These are phyloP conservation scores for Thymallus thymallus DNA, from an alignment of 2,113 vertebrate species.

Conservation along the genomic window DNA sequence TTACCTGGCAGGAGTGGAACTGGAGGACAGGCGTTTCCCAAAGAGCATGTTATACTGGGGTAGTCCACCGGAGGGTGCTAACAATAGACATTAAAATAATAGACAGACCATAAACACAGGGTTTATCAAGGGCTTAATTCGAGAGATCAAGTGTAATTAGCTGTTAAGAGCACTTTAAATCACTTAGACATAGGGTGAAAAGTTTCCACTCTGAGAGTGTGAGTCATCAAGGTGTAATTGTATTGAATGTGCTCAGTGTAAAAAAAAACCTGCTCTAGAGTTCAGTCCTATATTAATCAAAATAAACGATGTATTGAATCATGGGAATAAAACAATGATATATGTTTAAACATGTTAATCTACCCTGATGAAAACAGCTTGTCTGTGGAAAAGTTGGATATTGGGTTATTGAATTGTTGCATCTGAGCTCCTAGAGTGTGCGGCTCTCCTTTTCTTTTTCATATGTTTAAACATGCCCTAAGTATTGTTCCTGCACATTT, in stretches of 20 bases:
- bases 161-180: background rate
- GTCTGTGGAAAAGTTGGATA: too few relatives aligned
- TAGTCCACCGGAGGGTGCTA: constrained; percentile 71
- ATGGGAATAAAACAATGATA: constrained; percentile 27
- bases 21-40: constrained; percentile 73
- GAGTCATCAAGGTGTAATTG: background rate
- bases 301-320: constrained; percentile 24
- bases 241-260: constrained; percentile 24
- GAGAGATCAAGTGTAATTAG: constrained; percentile 2
- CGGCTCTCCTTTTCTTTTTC: too few relatives aligned
- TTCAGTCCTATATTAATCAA: constrained; percentile 38
- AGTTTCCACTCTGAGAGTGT: constrained; percentile 16
- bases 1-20: constrained; percentile 77
- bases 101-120: background rate
- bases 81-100: constrained; percentile 35
- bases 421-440: too few relatives aligned
- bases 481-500: constrained; percentile 22
- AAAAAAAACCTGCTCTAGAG: constrained; percentile 16
- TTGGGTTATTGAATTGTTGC: too few relatives aligned
- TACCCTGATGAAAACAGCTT: too few relatives aligned
- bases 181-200: constrained; percentile 1
- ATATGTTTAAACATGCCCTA: background rate
- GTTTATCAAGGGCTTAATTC: background rate
- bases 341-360: too few relatives aligned
- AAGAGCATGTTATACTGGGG: constrained; percentile 76